phyloP scores from a whole-genome alignment of 2,113 vertebrate genomes.

The Arenaria interpres region DNA sequence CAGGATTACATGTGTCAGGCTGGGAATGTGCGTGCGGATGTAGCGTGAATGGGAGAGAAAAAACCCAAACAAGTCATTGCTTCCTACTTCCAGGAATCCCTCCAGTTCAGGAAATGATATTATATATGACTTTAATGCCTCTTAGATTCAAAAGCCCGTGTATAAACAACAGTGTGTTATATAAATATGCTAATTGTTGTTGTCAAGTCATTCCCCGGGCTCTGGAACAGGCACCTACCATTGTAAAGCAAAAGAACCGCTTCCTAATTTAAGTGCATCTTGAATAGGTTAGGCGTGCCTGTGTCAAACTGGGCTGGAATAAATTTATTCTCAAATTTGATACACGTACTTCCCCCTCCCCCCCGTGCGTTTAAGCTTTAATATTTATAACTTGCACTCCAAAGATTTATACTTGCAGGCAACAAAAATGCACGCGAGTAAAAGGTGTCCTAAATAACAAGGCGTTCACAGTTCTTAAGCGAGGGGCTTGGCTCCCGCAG shows the following conservation, averaged over 20 bases:
- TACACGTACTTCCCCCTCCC: background rate
- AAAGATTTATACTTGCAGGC: background rate
- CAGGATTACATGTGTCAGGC: background rate
- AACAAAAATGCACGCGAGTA: background rate
- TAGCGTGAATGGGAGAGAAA: background rate
- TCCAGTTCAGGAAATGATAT: background rate
- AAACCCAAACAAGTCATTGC: background rate
- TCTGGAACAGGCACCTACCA: background rate
- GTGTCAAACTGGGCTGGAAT: background rate
- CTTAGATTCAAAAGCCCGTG: background rate
- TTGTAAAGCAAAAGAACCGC: background rate
- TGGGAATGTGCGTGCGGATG: background rate
- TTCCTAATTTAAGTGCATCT: background rate
- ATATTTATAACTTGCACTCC: constrained; percentile 23
- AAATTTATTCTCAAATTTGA: background rate
- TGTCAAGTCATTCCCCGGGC: background rate
- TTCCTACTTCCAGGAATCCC: background rate
- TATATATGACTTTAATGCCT: background rate
- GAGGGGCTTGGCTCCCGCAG: background rate
- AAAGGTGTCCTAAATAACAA: background rate
- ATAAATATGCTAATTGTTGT: constrained; percentile 37
- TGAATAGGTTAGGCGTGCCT: background rate
- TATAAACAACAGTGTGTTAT: background rate
- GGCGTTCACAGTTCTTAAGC: background rate
- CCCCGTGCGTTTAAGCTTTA: background rate